phyloP scores from a whole-genome alignment of 2,113 vertebrate species.

The Phrynosoma blainvillii region DNA sequence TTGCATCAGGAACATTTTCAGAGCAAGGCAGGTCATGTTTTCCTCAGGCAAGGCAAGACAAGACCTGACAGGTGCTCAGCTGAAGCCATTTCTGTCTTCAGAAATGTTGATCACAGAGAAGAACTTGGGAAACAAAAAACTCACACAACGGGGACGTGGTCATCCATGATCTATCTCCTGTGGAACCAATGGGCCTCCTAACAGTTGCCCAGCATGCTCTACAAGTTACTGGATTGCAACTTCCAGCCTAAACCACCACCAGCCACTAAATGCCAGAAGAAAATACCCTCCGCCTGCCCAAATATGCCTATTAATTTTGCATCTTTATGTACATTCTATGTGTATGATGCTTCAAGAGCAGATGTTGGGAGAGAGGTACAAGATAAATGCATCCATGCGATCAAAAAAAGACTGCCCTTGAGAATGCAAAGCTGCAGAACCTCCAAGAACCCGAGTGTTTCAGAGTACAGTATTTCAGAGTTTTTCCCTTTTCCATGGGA shows the following conservation, averaged over 20 bases:
- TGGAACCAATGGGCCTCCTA: no score
- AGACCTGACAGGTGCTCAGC: background rate
- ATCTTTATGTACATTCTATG: background rate
- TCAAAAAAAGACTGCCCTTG: constrained; percentile 44
- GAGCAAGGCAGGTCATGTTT: background rate
- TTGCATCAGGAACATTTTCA: background rate
- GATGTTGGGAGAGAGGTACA: no score
- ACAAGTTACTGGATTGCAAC: no score
- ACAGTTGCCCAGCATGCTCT: no score
- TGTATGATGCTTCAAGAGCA: no score
- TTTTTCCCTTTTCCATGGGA: background rate
- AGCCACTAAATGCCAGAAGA: background rate
- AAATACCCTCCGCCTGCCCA: background rate
- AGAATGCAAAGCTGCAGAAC: constrained; percentile 72
- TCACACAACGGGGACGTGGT: no score
- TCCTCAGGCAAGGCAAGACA: background rate
- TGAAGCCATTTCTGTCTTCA: background rate
- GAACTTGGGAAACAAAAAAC: background rate
- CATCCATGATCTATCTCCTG: no score
- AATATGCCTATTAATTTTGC: background rate
- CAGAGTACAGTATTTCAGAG: constrained; percentile 15
- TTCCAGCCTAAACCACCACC: background rate
- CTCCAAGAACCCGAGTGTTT: constrained; percentile 21
- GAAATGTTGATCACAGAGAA: background rate
- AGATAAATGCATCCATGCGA: no score